Conservation (phyloP, 2,113 vertebrate species). For the Dolichotis patagonum region DNA sequence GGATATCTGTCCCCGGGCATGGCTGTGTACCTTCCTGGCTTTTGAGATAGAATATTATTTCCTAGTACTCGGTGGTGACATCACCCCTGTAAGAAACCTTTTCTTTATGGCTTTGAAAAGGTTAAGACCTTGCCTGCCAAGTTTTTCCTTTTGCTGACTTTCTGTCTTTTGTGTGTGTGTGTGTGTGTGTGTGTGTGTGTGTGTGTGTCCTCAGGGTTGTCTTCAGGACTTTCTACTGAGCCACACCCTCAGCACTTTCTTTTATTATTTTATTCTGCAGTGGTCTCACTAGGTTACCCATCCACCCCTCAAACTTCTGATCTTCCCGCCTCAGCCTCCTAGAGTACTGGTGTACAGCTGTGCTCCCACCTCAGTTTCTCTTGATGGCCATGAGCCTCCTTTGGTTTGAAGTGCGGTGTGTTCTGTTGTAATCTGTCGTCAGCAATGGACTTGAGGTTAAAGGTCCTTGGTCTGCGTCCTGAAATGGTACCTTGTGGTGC, state of each 20-base stretch:
- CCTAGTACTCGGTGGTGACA: background rate
- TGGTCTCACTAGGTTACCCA: background rate
- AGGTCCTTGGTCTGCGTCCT: background rate
- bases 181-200: too few relatives aligned
- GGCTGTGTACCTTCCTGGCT: background rate
- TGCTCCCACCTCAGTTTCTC: background rate
- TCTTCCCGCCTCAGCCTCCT: background rate
- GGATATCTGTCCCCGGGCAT: background rate
- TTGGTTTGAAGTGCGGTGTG: background rate
- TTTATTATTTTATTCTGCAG: background rate
- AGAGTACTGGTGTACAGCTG: background rate
- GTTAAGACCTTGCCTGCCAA: background rate
- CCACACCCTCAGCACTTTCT: background rate
- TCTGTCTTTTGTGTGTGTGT: too few relatives aligned
- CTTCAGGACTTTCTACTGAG: background rate
- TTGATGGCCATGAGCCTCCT: background rate
- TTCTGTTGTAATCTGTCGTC: background rate
- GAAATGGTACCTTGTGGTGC: background rate
- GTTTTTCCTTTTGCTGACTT: background rate
- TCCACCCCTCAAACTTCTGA: background rate
- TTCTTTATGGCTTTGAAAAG: background rate
- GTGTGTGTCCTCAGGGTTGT: background rate
- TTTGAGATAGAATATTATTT: background rate
- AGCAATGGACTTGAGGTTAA: background rate
- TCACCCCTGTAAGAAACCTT: background rate